phyloP scores from a whole-genome alignment of 2,888 invertebrate species.

The Auanema sp. region DNA sequence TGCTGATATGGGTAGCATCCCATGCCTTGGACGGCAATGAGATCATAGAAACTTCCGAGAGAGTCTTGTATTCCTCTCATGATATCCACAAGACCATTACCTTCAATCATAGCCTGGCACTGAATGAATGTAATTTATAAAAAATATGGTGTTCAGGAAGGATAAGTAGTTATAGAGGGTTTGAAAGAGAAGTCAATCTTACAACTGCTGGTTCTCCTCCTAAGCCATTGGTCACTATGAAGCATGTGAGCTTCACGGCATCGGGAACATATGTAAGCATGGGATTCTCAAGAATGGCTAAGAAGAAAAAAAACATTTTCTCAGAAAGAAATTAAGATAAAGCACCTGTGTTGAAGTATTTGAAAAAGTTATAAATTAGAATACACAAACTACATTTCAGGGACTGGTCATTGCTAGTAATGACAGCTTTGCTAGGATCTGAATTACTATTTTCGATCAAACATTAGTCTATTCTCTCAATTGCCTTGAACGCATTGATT shows the following conservation, averaged over 20 bases:
- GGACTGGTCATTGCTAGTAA: background rate
- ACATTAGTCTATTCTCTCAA: background rate
- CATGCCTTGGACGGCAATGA: slow-evolving; percentile 27
- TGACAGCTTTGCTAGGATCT: background rate
- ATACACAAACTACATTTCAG: slow-evolving; percentile 29
- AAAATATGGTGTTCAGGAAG: no score
- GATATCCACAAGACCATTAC: slow-evolving; percentile 21
- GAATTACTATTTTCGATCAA: background rate
- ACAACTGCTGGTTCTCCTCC: slow-evolving; percentile 6
- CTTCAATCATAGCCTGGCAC: slow-evolving; percentile 21
- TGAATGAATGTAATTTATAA: slow-evolving; percentile 6
- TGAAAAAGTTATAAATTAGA: slow-evolving; percentile 27
- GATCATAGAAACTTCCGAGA: slow-evolving; percentile 29
- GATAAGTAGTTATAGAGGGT: background rate
- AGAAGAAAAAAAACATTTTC: no score
- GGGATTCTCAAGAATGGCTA: slow-evolving; percentile 27
- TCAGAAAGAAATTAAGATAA: no score
- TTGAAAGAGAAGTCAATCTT: background rate
- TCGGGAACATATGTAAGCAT: slow-evolving; percentile 14
- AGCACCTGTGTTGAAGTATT: slow-evolving; percentile 24
- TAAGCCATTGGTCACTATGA: background rate
- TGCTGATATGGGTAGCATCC: slow-evolving; percentile 19
- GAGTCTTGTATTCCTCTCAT: slow-evolving; percentile 31
- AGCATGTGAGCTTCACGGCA: slow-evolving; percentile 19
- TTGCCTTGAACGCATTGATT: slow-evolving; percentile 4